These are phyloP conservation scores for Stercorarius parasiticus DNA, from an alignment of 2,113 vertebrate genomes.

Conservation along the genomic window DNA sequence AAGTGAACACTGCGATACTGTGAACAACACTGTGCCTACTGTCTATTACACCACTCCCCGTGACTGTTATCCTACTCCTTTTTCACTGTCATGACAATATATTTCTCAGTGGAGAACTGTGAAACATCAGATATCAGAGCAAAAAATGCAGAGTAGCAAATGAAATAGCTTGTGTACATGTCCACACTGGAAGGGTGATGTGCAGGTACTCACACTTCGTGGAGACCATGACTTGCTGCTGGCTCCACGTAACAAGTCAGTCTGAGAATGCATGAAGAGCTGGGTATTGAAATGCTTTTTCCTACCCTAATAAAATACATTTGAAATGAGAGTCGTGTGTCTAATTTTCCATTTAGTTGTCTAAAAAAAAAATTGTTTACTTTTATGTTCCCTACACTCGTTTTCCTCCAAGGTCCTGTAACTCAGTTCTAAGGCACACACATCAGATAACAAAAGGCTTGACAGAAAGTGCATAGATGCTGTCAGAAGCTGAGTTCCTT, in stretches of 20 bases:
- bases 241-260: not conserved
- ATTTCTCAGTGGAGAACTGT: not conserved
- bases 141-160: not conserved
- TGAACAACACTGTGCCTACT: constrained; percentile 42
- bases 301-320: not conserved
- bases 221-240: not conserved
- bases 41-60: constrained; percentile 16
- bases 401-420: not conserved
- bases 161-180: not conserved
- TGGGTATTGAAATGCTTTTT: not conserved
- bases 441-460: not conserved
- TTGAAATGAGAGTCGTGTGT: not conserved
- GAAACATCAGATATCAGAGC: constrained; percentile 12
- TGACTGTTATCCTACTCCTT: constrained; percentile 1
- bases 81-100: not conserved
- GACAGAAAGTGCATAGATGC: not conserved
- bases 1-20: constrained; percentile 15
- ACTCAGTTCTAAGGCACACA: not conserved
- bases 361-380: not conserved
- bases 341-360: not conserved
- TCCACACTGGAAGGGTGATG: not conserved
- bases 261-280: not conserved
- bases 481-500: not conserved
- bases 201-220: not conserved
- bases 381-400: not conserved